phyloP scores from a whole-genome alignment of 1,140 invertebrate genomes.

The Drosophila leontia region DNA sequence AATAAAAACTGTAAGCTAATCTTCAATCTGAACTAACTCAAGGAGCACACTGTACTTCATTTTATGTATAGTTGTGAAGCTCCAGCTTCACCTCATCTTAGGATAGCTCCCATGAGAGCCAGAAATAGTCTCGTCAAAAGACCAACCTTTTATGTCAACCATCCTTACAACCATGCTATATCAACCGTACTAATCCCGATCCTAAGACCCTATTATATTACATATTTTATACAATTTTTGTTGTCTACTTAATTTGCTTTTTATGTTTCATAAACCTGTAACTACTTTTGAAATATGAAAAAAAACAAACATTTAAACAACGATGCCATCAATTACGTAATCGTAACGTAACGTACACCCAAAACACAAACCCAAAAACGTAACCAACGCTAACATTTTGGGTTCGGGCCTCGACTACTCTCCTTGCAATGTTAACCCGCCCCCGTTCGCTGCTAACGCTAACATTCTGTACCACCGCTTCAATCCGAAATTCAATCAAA shows the following conservation, averaged over 20 bases:
- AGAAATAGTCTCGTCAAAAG: constrained; percentile 78
- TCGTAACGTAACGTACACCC: constrained; percentile 64
- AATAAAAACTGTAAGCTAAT: constrained; percentile 63
- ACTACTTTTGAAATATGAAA: constrained; percentile 25
- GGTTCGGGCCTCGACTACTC: constrained; percentile 54
- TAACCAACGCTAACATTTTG: constrained; percentile 63
- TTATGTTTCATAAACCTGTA: constrained; percentile 66
- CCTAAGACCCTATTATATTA: constrained; percentile 17
- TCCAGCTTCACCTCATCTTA: constrained; percentile 36
- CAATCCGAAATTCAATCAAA: constrained; percentile 48
- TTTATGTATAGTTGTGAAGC: constrained; percentile 12
- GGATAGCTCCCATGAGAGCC: constrained; percentile 28
- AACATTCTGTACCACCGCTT: constrained; percentile 39
- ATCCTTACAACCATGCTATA: constrained; percentile 12
- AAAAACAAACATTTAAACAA: constrained; percentile 43
- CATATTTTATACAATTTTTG: constrained; percentile 16
- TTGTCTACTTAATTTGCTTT: constrained; percentile 53
- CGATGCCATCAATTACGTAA: constrained; percentile 79
- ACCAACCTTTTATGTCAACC: constrained; percentile 37
- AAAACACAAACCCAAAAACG: constrained; percentile 61
- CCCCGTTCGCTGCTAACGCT: constrained; percentile 31
- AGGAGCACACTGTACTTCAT: constrained; percentile 28
- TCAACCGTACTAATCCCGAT: constrained; percentile 38
- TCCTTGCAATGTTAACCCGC: constrained; percentile 26
- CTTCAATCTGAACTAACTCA: constrained; percentile 54